phyloP scores from a whole-genome alignment of 2,113 vertebrate genomes.

The Tachysurus fulvidraco region DNA sequence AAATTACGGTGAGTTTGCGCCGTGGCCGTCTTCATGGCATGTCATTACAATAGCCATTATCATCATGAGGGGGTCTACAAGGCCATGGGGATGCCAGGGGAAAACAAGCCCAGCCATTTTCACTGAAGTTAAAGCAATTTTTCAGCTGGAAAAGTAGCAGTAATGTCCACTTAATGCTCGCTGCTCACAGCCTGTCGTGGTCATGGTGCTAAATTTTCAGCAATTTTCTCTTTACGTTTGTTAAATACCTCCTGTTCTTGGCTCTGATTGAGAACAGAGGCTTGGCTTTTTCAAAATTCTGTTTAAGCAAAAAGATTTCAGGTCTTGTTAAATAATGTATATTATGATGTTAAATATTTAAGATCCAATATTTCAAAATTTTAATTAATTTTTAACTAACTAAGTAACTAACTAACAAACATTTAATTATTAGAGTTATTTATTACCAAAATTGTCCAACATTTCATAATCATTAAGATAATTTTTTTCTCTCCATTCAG shows the following conservation, averaged over 20 bases:
- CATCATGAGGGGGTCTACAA: neutral
- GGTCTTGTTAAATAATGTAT: neutral
- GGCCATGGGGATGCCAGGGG: neutral
- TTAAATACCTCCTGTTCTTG: too few relatives aligned
- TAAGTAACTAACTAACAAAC: too few relatives aligned
- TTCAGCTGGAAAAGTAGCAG: slow-evolving; percentile 29
- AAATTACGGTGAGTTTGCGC: slow-evolving; percentile 43
- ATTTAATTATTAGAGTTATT: too few relatives aligned
- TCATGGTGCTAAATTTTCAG: neutral
- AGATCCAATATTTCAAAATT: neutral
- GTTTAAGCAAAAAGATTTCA: neutral
- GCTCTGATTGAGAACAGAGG: neutral
- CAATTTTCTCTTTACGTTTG: neutral
- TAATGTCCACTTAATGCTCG: neutral
- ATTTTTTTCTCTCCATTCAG: neutral
- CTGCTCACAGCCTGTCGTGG: neutral
- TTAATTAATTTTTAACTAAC: too few relatives aligned
- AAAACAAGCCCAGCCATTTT: neutral
- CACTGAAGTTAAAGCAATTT: neutral
- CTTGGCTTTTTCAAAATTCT: neutral
- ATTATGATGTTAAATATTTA: neutral
- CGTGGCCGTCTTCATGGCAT: slow-evolving; percentile 27
- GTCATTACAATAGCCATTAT: slow-evolving; percentile 45
- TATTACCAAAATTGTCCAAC: neutral
- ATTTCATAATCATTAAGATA: neutral